Base-by-base conservation (phyloP, 2,113 vertebrate species). In the Brachypteracias leptosomus region DNA sequence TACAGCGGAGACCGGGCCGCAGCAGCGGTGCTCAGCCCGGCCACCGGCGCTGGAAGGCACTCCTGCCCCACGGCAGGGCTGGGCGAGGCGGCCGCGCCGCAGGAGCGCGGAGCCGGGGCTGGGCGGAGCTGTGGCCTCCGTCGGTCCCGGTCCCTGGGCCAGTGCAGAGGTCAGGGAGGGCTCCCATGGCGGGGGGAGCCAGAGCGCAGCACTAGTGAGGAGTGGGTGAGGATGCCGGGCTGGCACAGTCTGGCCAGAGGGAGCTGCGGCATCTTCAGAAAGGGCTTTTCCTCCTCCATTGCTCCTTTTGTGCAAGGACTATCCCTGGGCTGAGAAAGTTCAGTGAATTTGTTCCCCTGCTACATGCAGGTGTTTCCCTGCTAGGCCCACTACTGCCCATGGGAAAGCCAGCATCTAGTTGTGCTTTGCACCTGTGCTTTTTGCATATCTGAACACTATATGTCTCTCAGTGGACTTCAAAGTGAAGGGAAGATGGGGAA, bases 331-430 rank as follows among this genome's bases (percentile, higher is more conserved):
- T 4, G 28, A 17, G 35, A 0, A 14, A 2, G 31, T 2, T 28
- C 28, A 1, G 16, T 18, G n/a, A 13, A 5, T 52, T 31, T 26
- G 20, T 51, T 15, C 42, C 51, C 13, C 18, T 24, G 28, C 16
- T 13, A 2, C 12, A 2, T 6, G 3, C n/a, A 42, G 28, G 24
- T 11, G 42, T 29, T n/a, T 47, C n/a, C 40, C 25, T 7, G 62
- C 31, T 13, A 10, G 31, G 25, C 28, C 24, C 4, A 0, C 35
- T 8, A 1, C 13, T 17, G 62, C 9, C 28, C 0, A 3, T 0
- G 13, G 24, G 28, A 35, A 24, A 35, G 70, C 25, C 46, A 16
- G n/a, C 54, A 6, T 21, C 15, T 1, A 2, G 42, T 1, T 24
- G 11, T 1, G 33, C 22, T 0, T 1, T 10, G n/a, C 33, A 31